Evolutionary conservation across 2,888 invertebrate species (phyloP), one percentile per base, ranked within the genome.

Genomic region (Drosophila subsilvestris): DNA sequence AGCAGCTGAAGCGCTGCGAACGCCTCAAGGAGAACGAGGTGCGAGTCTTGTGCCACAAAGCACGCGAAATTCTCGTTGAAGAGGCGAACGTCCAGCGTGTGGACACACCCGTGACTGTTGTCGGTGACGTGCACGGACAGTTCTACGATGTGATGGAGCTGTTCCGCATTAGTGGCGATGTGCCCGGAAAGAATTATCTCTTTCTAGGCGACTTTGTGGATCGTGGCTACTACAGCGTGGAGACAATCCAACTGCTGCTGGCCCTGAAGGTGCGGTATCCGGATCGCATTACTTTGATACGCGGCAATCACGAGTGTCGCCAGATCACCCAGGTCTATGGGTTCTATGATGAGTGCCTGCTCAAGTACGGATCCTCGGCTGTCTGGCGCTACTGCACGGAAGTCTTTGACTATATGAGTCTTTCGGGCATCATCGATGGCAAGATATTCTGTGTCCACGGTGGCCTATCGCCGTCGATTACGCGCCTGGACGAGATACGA

Each of bases 181-280:
- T 99, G 65, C 99, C 99, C 9, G 97, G 98, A 92, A 99, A 99
- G 50, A 99, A 99, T 93, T 99, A 99, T 91, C 93, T 99, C 81
- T 99, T 99, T 91, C 98, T 99, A 96, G 99, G 99, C 14, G 99
- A 99, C 93, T 99, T 99, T 93, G 99, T 99, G 18, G 99, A 99
- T 92, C 94, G 99, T 93, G 99, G 99, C 37, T 99, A 98, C 93
- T 99, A 98, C 93, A 98, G 98, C 89, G 98, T 99, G 43, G 99
- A 99, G 93, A 99, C 99, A 59, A 98, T 99, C 93, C 94, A 99
- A 80, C 94, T 99, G 81, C 94, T 99, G 75, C 93, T 99, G 89
- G 99, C 99, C 71, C 94, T 99, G 79, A 99, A 99, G 94, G 96
- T 96, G 57, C 96, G 96, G 91, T 97, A 96, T 94, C 95, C 95